Base-by-base conservation (phyloP, 2,888 invertebrate genomes). In the Dorcus parallelipipedus region DNA sequence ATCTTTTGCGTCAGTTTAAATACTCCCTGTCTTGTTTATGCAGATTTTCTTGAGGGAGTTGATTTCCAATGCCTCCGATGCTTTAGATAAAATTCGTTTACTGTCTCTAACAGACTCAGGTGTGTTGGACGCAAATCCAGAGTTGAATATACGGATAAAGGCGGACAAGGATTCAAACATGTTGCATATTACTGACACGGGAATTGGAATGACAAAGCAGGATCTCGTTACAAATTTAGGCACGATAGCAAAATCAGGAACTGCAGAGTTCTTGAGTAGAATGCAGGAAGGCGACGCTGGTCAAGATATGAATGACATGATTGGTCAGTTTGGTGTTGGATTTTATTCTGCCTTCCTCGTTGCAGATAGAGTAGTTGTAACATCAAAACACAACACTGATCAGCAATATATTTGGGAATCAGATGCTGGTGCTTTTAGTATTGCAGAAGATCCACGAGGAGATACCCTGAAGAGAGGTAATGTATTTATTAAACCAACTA, bases 271-370 rank as follows among this genome's bases (percentile, higher is more conserved):
- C 81, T 83, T 97, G 64, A 86, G 90, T 55, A 95, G 95, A 80
- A 90, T 97, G 86, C 91, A 92, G 75, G 90, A 90, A 63, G 74
- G 78, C 0, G 80, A 80, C 33, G 79, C 84, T 41, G 78, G 84
- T 41, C 86, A 88, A 73, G 94, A 96, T 75, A 86, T 93, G 81
- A 95, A 91, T 76, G 98, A 99, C 80, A 91, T 99, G 88, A 99
- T 99, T 80, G 99, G 99, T 3, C 97, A 97, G 80, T 99, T 99
- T 81, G 99, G 99, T 76, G 99, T 99, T 66, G 99, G 99, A 60
- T 99, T 99, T 82, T 99, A 99, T 81, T 98, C 98, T 0, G 90
- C 97, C 2, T 99, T 99, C 83, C 84, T 81, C 76, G 97, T 99
- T 58, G 97, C 98, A 33, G 96, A 99, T 78, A 87, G 88, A 71